These are phyloP conservation scores for Luffia ferchaultella DNA, from an alignment of 2,888 invertebrate species.

Conservation along the genomic window DNA sequence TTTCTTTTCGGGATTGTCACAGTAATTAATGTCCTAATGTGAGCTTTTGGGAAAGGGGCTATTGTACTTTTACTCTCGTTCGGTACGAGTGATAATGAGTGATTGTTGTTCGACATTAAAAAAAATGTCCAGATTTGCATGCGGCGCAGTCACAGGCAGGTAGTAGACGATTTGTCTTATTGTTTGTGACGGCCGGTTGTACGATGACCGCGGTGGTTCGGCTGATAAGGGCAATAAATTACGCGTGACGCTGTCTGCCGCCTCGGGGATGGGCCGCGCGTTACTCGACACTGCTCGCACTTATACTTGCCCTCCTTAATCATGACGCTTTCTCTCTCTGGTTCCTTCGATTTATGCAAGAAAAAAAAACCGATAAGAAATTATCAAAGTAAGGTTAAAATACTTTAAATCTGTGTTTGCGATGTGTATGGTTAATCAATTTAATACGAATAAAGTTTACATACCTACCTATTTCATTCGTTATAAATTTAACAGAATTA, in stretches of 20 bases:
- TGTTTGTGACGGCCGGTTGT: constrained; percentile 58
- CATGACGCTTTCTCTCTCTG: no score
- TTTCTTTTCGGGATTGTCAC: constrained; percentile 41
- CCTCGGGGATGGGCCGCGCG: neutral
- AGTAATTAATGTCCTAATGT: constrained; percentile 56
- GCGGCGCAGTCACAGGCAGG: constrained; percentile 48
- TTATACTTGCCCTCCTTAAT: neutral
- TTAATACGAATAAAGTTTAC: no score
- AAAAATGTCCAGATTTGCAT: constrained; percentile 42
- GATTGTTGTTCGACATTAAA: constrained; percentile 32
- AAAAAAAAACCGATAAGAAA: no score
- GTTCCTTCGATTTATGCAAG: no score
- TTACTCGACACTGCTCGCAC: neutral
- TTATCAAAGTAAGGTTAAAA: no score
- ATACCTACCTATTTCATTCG: no score
- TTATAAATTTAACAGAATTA: no score
- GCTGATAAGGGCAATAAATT: constrained; percentile 63
- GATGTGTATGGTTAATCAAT: no score
- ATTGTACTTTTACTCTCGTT: constrained; percentile 55
- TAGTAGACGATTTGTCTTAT: constrained; percentile 63
- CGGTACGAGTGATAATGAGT: constrained; percentile 35
- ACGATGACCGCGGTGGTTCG: constrained; percentile 54
- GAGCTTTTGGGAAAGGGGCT: constrained; percentile 26
- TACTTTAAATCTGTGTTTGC: no score
- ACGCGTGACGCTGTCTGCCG: constrained; percentile 42